Percentiles rank a stretch among this genome's conserved stretches.
Conservation (phyloP, 1,140 invertebrate genomes). For the Amphibalanus amphitrite region DNA sequence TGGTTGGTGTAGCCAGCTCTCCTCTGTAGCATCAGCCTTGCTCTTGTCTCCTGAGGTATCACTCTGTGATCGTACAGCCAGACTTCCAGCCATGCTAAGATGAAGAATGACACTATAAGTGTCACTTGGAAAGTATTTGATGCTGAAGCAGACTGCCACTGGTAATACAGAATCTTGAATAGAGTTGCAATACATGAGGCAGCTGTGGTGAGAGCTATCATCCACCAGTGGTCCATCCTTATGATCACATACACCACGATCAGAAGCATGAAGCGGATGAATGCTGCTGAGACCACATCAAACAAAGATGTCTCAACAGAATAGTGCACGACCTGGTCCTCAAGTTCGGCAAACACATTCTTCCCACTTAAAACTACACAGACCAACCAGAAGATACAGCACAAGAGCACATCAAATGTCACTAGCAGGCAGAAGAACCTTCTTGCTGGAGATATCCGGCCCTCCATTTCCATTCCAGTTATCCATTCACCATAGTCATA, state of each 20-base stretch:
- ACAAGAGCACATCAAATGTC: not conserved
- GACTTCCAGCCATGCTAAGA: not conserved
- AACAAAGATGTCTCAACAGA: not conserved
- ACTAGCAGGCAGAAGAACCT: not conserved
- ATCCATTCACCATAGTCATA: slow-evolving; percentile 1
- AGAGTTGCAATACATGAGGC: not conserved
- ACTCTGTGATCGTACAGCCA: not conserved
- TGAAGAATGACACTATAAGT: not conserved
- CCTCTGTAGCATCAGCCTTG: not conserved
- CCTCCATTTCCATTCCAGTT: not conserved
- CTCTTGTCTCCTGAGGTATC: not conserved
- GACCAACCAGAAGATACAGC: not conserved
- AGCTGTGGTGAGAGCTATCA: not conserved
- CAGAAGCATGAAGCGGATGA: not conserved
- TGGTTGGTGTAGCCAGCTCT: not conserved
- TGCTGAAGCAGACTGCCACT: not conserved
- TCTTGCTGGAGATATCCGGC: not conserved
- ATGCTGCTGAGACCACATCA: not conserved
- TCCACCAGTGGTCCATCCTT: not conserved
- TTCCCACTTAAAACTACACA: slow-evolving; percentile 1
- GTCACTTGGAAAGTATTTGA: not conserved
- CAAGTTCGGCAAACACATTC: not conserved
- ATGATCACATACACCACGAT: not conserved
- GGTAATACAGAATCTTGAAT: not conserved
- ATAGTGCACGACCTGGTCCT: not conserved